phyloP scores from a whole-genome alignment of 2,113 vertebrate species.

The Pithys albifrons region DNA sequence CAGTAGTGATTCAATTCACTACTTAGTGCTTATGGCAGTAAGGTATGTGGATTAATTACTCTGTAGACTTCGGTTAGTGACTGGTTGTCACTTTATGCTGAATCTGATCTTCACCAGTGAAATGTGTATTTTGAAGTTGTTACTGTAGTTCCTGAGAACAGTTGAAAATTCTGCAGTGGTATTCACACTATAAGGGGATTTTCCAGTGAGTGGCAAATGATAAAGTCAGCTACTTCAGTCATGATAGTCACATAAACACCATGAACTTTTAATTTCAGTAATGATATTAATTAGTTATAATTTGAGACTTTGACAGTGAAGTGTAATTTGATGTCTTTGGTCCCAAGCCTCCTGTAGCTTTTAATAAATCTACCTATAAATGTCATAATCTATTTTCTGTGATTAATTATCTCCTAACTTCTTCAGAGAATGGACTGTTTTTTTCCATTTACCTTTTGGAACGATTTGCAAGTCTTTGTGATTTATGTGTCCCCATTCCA shows the following conservation, averaged over 20 bases:
- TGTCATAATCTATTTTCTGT: background rate
- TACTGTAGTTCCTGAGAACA: background rate
- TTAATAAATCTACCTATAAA: background rate
- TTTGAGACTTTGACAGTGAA: background rate
- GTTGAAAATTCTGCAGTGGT: background rate
- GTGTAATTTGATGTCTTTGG: background rate
- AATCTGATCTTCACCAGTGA: background rate
- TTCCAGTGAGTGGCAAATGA: background rate
- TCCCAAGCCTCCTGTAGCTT: background rate
- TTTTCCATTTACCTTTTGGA: background rate
- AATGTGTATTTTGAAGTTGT: background rate
- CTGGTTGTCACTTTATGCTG: background rate
- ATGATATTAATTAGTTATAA: background rate
- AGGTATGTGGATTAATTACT: background rate
- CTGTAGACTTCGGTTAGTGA: background rate
- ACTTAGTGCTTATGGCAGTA: background rate
- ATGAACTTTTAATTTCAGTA: conserved; percentile 14
- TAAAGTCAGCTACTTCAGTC: background rate
- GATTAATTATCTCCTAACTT: background rate
- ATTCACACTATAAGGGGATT: background rate
- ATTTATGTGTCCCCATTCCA: background rate
- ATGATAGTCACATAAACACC: background rate
- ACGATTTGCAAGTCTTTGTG: background rate
- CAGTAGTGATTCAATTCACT: background rate
- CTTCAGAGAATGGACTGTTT: background rate